Evolutionary conservation across 2,113 vertebrate genomes (phyloP), one percentile per base, ranked within the genome.

Genomic region (Apus apus): DNA sequence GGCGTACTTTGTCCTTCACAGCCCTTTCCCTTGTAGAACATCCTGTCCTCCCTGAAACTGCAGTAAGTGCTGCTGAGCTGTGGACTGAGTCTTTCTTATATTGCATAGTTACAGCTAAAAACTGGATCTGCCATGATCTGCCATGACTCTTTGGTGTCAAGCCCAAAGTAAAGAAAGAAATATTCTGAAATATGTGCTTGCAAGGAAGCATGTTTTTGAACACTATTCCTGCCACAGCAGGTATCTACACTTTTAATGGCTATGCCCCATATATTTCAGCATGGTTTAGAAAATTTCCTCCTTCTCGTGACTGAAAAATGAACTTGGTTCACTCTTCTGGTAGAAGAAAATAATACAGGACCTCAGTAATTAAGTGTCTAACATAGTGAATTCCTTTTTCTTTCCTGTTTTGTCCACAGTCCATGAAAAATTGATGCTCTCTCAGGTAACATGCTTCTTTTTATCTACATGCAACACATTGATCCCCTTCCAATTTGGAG

Each of bases 401-500:
- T 95, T 93, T 95, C 5, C 4, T 97, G 68, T 97, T 97, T 97
- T 94, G 91, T 90, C 84, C 94, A 93, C 38, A 91, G 88, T 62
- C 92, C 91, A 95, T 97, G 90, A 97, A 98, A 97, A 96, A 97
- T 94, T 98, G 85, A 97, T 98, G 93, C 87, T 95, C 81, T 97
- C 77, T 92, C 96, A 97, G 95, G 95, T 97, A 98, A 96, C 93
- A 95, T 93, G 82, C 86, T 98, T 97, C 97, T 97, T 98, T 96
- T 94, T 71, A 97, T 96, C 96, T 96, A 94, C 95, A 96, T 95
- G 91, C 94, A 97, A 95, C 90, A 96, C 96, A 98, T 97, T 96
- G 96, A 97, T 98, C 81, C 95, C 46, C 87, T 96, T 97, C 95
- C 93, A 97, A 72, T 97, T 97, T 97, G 94, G 97, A 94, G 73